Evolutionary conservation across 2,888 invertebrate species (phyloP).

Genomic region (Pinctada fucata): DNA sequence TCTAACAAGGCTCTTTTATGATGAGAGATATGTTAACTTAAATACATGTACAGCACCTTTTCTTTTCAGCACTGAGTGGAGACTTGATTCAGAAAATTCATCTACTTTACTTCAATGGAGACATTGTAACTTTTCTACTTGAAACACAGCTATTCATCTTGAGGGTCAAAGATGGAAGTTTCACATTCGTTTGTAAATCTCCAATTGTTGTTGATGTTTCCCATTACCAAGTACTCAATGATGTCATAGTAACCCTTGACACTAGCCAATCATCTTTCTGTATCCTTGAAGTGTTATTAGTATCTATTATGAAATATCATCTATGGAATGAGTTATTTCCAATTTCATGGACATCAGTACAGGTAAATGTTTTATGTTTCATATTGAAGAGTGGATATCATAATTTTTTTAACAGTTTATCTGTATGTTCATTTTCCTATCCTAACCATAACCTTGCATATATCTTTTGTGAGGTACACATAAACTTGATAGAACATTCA

Average conservation of each 20-base stretch:
- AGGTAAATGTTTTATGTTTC: too few species aligned
- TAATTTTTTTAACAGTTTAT: too few species aligned
- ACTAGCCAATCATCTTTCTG: background rate
- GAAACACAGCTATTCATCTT: background rate
- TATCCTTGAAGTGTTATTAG: background rate
- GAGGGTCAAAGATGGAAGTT: background rate
- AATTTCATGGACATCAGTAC: too few species aligned
- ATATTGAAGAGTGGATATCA: too few species aligned
- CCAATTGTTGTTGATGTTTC: background rate
- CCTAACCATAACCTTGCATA: too few species aligned
- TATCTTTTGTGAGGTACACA: too few species aligned
- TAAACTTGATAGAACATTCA: too few species aligned
- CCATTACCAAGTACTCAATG: background rate
- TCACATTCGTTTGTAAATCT: background rate
- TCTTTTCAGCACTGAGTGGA: background rate
- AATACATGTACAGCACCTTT: background rate
- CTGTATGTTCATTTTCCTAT: too few species aligned
- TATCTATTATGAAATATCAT: too few species aligned
- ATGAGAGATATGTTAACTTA: too few species aligned
- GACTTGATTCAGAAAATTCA: background rate
- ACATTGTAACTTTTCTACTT: background rate
- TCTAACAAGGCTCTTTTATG: too few species aligned
- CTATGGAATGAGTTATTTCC: too few species aligned
- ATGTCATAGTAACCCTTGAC: background rate
- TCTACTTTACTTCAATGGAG: background rate